These are phyloP conservation scores for Lampris megalopsis DNA, from an alignment of 2,113 vertebrate genomes.

Conservation along the genomic window DNA sequence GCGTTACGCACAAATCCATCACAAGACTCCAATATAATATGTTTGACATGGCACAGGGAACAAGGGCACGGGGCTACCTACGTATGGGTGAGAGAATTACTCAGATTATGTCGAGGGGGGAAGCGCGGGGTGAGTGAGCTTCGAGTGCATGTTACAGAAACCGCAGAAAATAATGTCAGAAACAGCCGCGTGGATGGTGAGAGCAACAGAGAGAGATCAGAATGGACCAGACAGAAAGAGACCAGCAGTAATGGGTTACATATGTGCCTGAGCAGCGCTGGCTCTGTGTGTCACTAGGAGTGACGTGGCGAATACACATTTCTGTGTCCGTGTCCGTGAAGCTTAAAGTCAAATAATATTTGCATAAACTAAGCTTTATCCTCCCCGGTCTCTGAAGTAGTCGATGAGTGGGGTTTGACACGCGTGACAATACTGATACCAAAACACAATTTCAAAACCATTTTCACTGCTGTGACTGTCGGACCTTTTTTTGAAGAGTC, in stretches of 20 bases:
- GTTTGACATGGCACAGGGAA: background rate
- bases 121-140: no score
- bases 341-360: conserved; percentile 17
- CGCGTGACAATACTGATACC: background rate
- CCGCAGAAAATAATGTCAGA: background rate
- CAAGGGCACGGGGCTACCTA: background rate
- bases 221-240: background rate
- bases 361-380: conserved; percentile 16
- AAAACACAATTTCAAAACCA: background rate
- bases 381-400: background rate
- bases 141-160: background rate
- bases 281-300: conserved; percentile 21
- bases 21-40: background rate
- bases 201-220: background rate
- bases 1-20: background rate
- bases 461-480: no score
- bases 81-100: no score
- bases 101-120: no score
- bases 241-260: conserved; percentile 27
- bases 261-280: conserved; percentile 31
- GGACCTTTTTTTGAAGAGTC: no score
- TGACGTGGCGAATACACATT: conserved; percentile 36
- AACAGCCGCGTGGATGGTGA: background rate
- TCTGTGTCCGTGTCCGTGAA: background rate
- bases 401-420: background rate